Base-by-base conservation (phyloP, 2,888 invertebrate genomes). In the Drosophila mulleri region DNA sequence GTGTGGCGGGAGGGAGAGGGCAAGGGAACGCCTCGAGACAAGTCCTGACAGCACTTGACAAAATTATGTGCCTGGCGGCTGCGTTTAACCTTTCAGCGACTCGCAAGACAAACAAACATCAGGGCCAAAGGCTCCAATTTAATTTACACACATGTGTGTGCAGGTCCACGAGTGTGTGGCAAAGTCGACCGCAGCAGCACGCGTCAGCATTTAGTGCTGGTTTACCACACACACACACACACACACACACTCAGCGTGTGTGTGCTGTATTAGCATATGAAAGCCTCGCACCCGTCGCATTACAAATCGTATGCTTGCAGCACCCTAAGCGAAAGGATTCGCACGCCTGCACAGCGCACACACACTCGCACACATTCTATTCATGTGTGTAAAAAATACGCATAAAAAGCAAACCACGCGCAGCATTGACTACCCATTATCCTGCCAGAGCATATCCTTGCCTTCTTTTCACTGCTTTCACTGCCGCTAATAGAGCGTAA, bases 1-100 rank as follows among this genome's bases (percentile, higher is more conserved):
- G 44, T 20, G 42, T n/a, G 29, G 20, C 23, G 47, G 45, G 44
- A 58, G 45, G 29, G 32, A 3, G 7, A 18, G 18, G 32, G 14
- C 3, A 18, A 32, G 32, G 18, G 18, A 18, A 50, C 3, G 54
- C 54, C 18, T 72, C 59, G 73, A 72, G 70, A 83, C 75, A 53
- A 68, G 75, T 72, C 57, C 71, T 89, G 89, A 87, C 89, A 90
- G 84, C 89, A 83, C 89, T 90, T 86, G 89, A 90, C 82, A 89
- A 81, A 82, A 85, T 88, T 85, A 85, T 84, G 89, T 86, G 87
- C 87, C 89, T 70, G 58, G 60, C 62, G 75, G 87, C 86, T 57
- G 67, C 87, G 82, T 89, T 87, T 87, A 87, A 87, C 90, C 86
- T 90, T 90, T 87, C 77, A 80, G 65, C 69, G 67, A 53, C 35